phyloP scores from a whole-genome alignment of 2,888 invertebrate genomes.

The Phorcus lineatus region DNA sequence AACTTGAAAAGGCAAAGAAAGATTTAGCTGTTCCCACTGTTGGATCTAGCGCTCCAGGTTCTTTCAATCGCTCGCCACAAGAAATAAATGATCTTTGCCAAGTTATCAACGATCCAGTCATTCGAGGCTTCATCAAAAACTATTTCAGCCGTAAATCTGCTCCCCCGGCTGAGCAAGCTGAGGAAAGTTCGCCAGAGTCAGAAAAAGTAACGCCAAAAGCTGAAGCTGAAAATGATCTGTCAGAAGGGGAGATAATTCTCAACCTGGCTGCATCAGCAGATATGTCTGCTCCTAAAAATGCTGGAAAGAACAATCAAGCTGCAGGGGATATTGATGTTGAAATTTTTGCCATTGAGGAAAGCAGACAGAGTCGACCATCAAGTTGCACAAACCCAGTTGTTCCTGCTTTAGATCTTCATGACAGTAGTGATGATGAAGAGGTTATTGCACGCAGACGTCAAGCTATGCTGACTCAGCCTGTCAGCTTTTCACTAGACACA shows the following conservation, averaged over 20 bases:
- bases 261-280: background rate
- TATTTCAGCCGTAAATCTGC: conserved; percentile 49
- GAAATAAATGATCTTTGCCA: conserved; percentile 61
- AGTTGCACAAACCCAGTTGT: conserved; percentile 47
- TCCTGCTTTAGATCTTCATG: conserved; percentile 56
- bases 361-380: conserved; percentile 47
- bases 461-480: background rate
- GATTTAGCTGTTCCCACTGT: background rate
- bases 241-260: background rate
- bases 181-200: background rate
- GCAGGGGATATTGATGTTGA: conserved; percentile 61
- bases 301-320: background rate
- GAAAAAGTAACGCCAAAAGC: background rate
- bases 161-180: background rate
- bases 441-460: conserved; percentile 24
- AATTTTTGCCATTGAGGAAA: conserved; percentile 62
- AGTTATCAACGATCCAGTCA: conserved; percentile 57
- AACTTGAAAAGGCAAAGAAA: background rate
- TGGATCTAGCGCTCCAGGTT: background rate
- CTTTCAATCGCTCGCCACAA: conserved; percentile 41
- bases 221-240: conserved; percentile 8
- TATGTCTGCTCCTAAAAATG: background rate
- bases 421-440: conserved; percentile 61
- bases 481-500: conserved; percentile 24
- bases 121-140: conserved; percentile 60